Base-by-base conservation (phyloP, 2,797 vertebrate species). In the Mus caroli region DNA sequence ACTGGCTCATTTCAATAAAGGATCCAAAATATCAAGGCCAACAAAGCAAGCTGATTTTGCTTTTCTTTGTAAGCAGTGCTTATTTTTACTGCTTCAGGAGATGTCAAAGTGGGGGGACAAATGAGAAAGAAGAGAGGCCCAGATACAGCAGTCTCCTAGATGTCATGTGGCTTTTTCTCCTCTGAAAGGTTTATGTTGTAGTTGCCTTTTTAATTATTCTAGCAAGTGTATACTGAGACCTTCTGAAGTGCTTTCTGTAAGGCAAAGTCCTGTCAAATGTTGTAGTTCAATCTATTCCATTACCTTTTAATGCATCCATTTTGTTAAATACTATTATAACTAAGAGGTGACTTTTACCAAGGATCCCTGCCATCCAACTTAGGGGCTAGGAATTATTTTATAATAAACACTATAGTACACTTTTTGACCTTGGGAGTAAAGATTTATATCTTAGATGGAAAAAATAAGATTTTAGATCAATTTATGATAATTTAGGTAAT, bases 291-390 rank as follows among this genome's bases (percentile, higher is more conserved):
- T 12, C 24, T 80, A 46, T 89, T 76, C 62, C 26, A 69, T 40
- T 67, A 69, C 40, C 28, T 67, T 92, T 92, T 17, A 56, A 85
- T 77, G 46, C 22, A 14, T 24, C 13, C 56, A 19, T 84, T 96
- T 96, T 80, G n/a, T 28, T 83, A 95, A 22, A 94, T 12, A 90
- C 76, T 89, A 76, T 80, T 86, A 46, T 80, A 56, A 78, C 64
- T 60, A 14, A 77, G 71, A 56, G 60, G 54, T 71, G 80, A 9
- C 50, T 90, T 84, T 71, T 77, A 95, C n/a, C n/a, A 75, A 95
- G 52, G 13, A 10, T 77, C 91, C 75, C 31, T 79, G 6, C 34
- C 62, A 89, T 90, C 80, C 34, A 80, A 67, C 17, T 84, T 62
- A 67, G 64, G n/a, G n/a, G 17, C 31, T 8, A 24, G 19, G 20